Evolutionary conservation across 2,888 invertebrate species (phyloP), one percentile per base, ranked within the genome.

Genomic region (Gandaritis pyraliata): DNA sequence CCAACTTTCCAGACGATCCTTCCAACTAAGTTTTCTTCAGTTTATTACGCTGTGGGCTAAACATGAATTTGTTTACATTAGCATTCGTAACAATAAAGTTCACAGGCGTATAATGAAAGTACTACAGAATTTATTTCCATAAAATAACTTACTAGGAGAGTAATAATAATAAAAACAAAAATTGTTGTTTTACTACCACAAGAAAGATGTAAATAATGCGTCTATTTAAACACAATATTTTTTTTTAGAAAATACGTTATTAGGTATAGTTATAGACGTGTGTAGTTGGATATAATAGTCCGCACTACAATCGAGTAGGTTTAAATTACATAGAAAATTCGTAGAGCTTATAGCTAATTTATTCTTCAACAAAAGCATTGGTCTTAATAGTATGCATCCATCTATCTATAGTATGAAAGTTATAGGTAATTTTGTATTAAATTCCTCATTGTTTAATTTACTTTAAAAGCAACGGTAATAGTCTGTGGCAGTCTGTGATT

Each of bases 91-190:
- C 51, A 39, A 48, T 49, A 56, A 56, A 57, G 36, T 46, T 46
- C 46, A 58, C 46, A 15, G 16, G 23, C 45, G 30, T 39, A 47
- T n/a, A n/a, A n/a, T 57, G 57, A 53, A 54, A 54, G 60, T 61
- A 52, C 50, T 48, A 55, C 47, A 48, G 46, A 58, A 46, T 5
- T 36, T n/a, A 62, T 66, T 60, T 45, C n/a, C 62, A 63, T 58
- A 55, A 60, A 62, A 66, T 49, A 48, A 59, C 55, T 36, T 38
- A 45, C 30, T 52, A 48, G 13, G 29, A 45, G 10, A 61, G 30
- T 38, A 15, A 58, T n/a, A n/a, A n/a, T n/a, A 51, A 58, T 46
- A 50, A 51, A 58, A 58, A 55, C 4, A 18, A 11, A 11, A 16
- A 53, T 13, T 30, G 39, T n/a, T n/a, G 13, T 30, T 1, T 16